Conservation (phyloP, 2,113 vertebrate genomes). For the Colinus virginianus region DNA sequence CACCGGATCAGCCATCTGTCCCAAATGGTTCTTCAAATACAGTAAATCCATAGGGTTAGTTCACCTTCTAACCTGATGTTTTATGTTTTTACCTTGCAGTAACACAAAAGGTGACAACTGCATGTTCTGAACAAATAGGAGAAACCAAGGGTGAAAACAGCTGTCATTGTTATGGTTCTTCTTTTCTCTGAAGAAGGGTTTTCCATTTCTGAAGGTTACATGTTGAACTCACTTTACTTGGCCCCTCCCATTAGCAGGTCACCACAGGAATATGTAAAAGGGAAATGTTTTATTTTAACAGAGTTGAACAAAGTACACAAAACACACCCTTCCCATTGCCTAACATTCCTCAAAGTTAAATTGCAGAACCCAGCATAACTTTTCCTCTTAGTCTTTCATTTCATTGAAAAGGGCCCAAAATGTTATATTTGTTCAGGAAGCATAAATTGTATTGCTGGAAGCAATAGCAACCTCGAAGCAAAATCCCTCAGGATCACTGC, state of each 20-base stretch:
- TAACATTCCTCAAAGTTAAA: conserved; percentile 51
- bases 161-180: background rate
- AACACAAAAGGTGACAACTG: accelerated
- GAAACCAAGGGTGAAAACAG: background rate
- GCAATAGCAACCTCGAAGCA: conserved; percentile 68
- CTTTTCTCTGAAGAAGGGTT: background rate
- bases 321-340: conserved; percentile 17
- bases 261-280: background rate
- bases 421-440: conserved; percentile 68
- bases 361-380: background rate
- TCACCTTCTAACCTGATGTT: background rate
- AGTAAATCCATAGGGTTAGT: background rate
- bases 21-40: background rate
- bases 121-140: background rate
- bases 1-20: background rate
- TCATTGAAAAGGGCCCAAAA: conserved; percentile 46
- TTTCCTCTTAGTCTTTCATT: background rate
- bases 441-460: conserved; percentile 75
- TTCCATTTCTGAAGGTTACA: background rate
- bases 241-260: background rate
- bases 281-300: conserved; percentile 58
- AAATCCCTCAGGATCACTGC: conserved; percentile 34
- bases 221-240: background rate
- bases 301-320: conserved; percentile 18
- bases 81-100: background rate